Evolutionary conservation across 2,113 vertebrate species (phyloP).

Genomic region (Dasyprocta punctata): DNA sequence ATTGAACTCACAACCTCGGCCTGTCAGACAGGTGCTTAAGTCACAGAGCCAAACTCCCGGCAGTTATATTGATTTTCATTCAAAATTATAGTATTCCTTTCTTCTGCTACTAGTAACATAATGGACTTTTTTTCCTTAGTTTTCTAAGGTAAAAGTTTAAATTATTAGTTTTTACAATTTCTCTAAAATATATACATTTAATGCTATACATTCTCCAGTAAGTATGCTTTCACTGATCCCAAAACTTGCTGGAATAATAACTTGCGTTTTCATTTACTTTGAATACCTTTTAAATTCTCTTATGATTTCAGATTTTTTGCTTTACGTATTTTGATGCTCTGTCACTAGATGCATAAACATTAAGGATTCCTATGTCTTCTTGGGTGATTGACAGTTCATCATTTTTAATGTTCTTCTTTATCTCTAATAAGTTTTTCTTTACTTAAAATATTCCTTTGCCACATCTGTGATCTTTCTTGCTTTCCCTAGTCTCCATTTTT

Average conservation of each 20-base stretch:
- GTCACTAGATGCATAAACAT: background rate
- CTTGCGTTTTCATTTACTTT: background rate
- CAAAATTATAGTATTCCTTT: background rate
- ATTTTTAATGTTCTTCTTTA: background rate
- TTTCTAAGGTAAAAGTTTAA: no score
- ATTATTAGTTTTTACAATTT: background rate
- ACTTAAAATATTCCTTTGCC: background rate
- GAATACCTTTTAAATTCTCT: background rate
- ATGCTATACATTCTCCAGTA: background rate
- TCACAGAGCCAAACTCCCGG: no score
- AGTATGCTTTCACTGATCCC: background rate
- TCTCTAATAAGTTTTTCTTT: background rate
- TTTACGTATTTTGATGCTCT: background rate
- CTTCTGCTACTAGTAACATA: background rate
- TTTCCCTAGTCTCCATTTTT: background rate
- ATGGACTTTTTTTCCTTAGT: background rate
- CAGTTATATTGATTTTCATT: background rate
- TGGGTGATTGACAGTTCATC: background rate
- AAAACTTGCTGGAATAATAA: background rate
- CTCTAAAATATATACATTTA: background rate
- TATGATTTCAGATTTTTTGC: background rate
- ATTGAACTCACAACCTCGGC: no score
- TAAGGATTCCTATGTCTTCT: background rate
- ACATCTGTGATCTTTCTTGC: background rate
- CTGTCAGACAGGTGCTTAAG: no score